phyloP scores from a whole-genome alignment of 2,113 vertebrate genomes.

The Genyomyrus donnyi region DNA sequence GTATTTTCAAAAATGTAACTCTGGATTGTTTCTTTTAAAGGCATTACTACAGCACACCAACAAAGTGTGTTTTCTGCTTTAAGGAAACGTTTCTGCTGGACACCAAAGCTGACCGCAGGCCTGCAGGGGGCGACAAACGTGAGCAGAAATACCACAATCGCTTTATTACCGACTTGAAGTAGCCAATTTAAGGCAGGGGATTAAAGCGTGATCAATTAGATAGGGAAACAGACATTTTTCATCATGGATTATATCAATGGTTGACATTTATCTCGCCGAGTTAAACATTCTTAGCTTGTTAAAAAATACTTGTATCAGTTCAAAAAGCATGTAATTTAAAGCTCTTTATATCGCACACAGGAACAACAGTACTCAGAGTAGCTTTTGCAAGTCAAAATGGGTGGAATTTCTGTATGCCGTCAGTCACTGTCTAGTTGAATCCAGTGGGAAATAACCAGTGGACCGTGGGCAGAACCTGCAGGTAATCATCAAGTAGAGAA shows the following conservation, averaged over 20 bases:
- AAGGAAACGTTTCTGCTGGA: background rate
- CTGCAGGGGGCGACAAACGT: background rate
- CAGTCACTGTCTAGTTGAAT: background rate
- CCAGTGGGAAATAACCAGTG: background rate
- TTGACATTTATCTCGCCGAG: background rate
- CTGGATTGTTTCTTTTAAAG: background rate
- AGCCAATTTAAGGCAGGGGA: background rate
- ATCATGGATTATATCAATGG: background rate
- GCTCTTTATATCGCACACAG: background rate
- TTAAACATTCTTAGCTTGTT: background rate
- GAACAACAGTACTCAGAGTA: background rate
- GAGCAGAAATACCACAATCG: background rate
- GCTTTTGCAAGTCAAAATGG: background rate
- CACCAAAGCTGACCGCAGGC: background rate
- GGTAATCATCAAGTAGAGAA: background rate
- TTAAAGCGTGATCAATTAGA: background rate
- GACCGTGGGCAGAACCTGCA: background rate
- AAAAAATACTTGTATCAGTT: background rate
- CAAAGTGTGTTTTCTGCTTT: background rate
- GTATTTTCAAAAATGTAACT: background rate
- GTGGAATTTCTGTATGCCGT: background rate
- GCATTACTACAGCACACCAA: background rate
- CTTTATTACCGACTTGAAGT: background rate
- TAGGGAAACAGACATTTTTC: background rate
- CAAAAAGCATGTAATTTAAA: background rate